These are phyloP conservation scores for Halictus ligatus DNA, from an alignment of 2,888 invertebrate species.

Conservation along the genomic window DNA sequence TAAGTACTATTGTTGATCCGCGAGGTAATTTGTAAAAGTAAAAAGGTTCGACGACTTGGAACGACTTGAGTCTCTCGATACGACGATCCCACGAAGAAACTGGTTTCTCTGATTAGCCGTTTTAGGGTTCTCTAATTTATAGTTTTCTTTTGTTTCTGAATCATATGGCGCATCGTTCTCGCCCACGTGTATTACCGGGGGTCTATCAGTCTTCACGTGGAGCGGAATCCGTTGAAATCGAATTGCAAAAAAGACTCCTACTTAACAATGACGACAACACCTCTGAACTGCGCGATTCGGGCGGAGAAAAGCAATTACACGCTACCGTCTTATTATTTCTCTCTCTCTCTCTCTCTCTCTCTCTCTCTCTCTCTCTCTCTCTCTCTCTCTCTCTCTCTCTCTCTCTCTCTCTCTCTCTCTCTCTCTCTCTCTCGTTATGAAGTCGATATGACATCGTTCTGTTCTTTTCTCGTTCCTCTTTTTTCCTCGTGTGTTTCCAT, in stretches of 20 bases:
- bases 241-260: slow-evolving; percentile 10
- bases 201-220: slow-evolving; percentile 74
- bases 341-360: not conserved
- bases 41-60: slow-evolving; percentile 2
- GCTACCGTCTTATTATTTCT: not conserved
- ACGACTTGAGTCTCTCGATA: not conserved
- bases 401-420: not conserved
- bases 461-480: not conserved
- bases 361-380: not conserved
- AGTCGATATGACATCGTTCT: slow-evolving; percentile 33
- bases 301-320: slow-evolving; percentile 22
- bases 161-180: not conserved
- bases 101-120: not conserved
- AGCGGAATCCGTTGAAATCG: slow-evolving; percentile 58
- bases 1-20: slow-evolving; percentile 36
- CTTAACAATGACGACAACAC: slow-evolving; percentile 21
- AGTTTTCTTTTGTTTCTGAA: not conserved
- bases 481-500: not conserved
- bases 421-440: not conserved
- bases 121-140: not conserved
- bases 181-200: slow-evolving; percentile 46
- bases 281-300: not conserved
- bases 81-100: not conserved
- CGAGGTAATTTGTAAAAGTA: slow-evolving; percentile 10
- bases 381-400: slow-evolving; percentile 21